Evolutionary conservation across 1,140 invertebrate species (phyloP), one percentile per base, ranked within the genome.

Genomic region (Episyrphus balteatus): DNA sequence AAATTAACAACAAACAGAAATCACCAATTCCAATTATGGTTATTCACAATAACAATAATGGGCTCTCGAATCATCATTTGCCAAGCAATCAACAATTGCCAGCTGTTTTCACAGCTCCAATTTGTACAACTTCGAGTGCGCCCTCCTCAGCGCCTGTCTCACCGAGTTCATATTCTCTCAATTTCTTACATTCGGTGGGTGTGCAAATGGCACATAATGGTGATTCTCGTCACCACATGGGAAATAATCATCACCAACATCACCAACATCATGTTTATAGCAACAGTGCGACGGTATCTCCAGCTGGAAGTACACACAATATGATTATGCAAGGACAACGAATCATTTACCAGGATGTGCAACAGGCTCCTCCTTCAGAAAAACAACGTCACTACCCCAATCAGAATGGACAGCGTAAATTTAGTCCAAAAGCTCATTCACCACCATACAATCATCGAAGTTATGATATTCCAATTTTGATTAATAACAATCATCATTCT

Each of bases 151-250:
- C 39, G 2, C 34, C 46, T 13, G 18, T 19, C 33, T 45, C 46
- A 30, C 31, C 37, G 10, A 36, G 37, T 9, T 48, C 52, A 8
- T 55, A 55, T 48, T 41, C 48, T 15, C 46, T 52, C 17, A 50
- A 52, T 42, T 55, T 55, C 32, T 26, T 55, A 12, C 50, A 52
- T 41, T 48, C 47, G 12, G 53, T 55, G 11, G 53, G 53, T 12
- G 41, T 43, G 5, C 46, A 52, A 46, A 53, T 53, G 49, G 34
- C 46, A 2, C 5, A 15, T 15, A 19, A 34, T 11, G 21, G 3
- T 5, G 21, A 26, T 26, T 8, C 21, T 26, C 21, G 21, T 26
- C 21, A 26, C 8, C 21, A 26, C 8, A 5, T 26, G 21, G 21
- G 21, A 8, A 26, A 26, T 26, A 26, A 26, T 8, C 21, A 26